phyloP scores from a whole-genome alignment of 2,797 vertebrate species.

The Enteromius afrohamiltoni region DNA sequence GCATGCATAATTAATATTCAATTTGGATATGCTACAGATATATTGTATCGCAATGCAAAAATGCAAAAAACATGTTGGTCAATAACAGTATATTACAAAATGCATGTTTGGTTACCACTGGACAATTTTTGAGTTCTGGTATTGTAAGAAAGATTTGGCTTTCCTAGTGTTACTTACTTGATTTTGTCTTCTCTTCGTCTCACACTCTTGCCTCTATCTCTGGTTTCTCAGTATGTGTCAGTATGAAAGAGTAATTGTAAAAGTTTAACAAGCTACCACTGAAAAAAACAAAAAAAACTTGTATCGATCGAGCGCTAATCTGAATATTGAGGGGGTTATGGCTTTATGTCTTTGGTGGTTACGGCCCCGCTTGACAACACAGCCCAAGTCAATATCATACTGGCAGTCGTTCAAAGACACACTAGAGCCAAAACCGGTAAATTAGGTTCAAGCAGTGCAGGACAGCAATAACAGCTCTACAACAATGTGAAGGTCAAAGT shows the following conservation, averaged over 20 bases:
- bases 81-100: slow-evolving; percentile 8
- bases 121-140: not conserved
- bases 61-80: slow-evolving; percentile 17
- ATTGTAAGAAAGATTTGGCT: slow-evolving; percentile 9
- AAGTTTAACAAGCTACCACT: slow-evolving; percentile 16
- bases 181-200: no score
- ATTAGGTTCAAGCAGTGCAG: slow-evolving; percentile 14
- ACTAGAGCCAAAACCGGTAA: slow-evolving; percentile 44
- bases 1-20: not conserved
- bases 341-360: slow-evolving; percentile 17
- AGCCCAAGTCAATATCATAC: slow-evolving; percentile 14
- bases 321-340: slow-evolving; percentile 27
- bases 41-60: not conserved
- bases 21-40: not conserved
- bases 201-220: no score
- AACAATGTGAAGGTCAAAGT: slow-evolving; percentile 28
- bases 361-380: slow-evolving; percentile 19
- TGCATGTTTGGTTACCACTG: slow-evolving; percentile 21
- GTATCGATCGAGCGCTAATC: slow-evolving; percentile 14
- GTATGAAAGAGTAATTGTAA: not conserved
- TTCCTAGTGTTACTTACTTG: no score
- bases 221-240: no score
- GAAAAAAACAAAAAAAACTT: not conserved
- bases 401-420: slow-evolving; percentile 32
- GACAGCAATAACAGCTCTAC: not conserved